Conservation (phyloP, 1,140 invertebrate genomes). For the Drosophila orosa region DNA sequence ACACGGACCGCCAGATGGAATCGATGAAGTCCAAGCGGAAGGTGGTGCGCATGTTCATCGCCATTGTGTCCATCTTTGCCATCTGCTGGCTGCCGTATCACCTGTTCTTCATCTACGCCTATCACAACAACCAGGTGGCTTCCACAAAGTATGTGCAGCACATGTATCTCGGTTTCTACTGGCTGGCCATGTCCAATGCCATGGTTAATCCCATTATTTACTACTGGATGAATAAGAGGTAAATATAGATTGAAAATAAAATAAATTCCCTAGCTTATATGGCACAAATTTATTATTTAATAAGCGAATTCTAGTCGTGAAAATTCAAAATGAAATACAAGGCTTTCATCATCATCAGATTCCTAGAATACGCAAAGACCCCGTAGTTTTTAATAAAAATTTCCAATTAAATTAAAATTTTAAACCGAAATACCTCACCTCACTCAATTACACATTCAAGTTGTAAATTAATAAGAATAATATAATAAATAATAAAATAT, state of each 20-base stretch:
- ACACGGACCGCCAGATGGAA: constrained; percentile 92
- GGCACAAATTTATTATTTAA: too few relatives aligned
- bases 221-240: constrained; percentile 96
- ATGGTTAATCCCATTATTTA: constrained; percentile 97
- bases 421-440: too few relatives aligned
- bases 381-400: too few relatives aligned
- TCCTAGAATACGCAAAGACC: too few relatives aligned
- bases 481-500: neutral
- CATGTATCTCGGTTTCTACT: constrained; percentile 93
- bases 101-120: constrained; percentile 93
- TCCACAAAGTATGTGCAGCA: constrained; percentile 91
- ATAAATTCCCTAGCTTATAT: neutral
- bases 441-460: neutral
- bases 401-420: too few relatives aligned
- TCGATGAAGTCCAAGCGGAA: constrained; percentile 94
- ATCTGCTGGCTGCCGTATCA: constrained; percentile 96
- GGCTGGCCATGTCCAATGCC: constrained; percentile 96
- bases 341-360: too few relatives aligned
- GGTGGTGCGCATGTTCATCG: constrained; percentile 86
- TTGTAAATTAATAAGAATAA: neutral
- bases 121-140: constrained; percentile 89
- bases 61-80: constrained; percentile 90
- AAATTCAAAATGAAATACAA: too few relatives aligned
- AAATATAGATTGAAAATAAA: neutral
- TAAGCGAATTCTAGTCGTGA: too few relatives aligned